phyloP scores from a whole-genome alignment of 2,888 invertebrate genomes.

The Ophion costatus region DNA sequence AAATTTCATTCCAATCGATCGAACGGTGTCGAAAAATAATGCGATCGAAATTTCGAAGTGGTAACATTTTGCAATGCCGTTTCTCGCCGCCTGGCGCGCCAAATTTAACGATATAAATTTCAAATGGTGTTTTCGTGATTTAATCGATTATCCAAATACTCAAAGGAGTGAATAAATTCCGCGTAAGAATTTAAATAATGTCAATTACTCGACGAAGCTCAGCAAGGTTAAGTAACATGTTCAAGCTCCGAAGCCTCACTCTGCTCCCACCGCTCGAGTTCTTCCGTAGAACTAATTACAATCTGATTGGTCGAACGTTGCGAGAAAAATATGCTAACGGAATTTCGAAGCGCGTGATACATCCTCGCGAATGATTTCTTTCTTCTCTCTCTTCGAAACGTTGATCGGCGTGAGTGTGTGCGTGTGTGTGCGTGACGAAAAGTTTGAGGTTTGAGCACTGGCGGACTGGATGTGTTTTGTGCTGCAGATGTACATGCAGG shows the following conservation, averaged over 20 bases:
- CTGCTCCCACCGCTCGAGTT: neutral
- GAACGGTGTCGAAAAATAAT: too few species aligned
- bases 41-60: too few species aligned
- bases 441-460: slow-evolving; percentile 82
- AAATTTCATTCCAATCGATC: too few species aligned
- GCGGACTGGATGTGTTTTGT: slow-evolving; percentile 83
- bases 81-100: neutral
- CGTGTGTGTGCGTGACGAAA: slow-evolving; percentile 23
- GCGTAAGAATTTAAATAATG: neutral
- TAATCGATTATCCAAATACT: neutral
- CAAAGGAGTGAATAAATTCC: neutral
- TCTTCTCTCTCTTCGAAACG: neutral
- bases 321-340: neutral
- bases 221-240: neutral
- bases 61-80: neutral
- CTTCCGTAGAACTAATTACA: neutral
- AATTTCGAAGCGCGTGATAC: neutral
- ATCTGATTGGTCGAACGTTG: neutral
- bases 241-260: neutral
- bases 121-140: neutral
- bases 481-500: slow-evolving; percentile 94
- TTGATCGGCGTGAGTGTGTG: slow-evolving; percentile 14
- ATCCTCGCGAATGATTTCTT: neutral
- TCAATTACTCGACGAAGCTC: neutral
- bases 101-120: neutral